A percentile compares a stretch with the other conserved stretches of the same genome.
phyloP scores from a whole-genome alignment of 2,113 vertebrate species.

The Stegastes partitus region DNA sequence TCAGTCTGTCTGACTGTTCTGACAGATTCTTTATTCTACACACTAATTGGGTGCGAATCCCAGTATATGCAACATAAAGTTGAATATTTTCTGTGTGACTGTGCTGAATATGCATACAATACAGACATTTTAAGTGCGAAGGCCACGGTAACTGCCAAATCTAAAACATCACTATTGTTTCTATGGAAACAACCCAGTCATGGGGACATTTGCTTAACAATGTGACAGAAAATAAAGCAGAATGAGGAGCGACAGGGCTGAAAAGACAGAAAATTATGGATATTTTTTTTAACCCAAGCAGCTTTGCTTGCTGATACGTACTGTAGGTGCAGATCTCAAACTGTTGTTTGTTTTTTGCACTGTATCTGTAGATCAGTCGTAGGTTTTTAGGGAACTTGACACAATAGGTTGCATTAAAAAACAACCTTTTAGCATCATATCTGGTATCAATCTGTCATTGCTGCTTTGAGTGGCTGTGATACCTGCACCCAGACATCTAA shows the following conservation, averaged over 20 bases:
- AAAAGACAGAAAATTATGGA: not conserved
- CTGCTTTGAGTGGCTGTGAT: slow-evolving; percentile 11
- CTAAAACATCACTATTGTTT: slow-evolving; percentile 27
- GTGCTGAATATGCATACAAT: not conserved
- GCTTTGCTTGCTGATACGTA: not conserved
- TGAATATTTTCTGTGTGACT: not conserved
- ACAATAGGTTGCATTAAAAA: not conserved
- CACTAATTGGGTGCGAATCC: too few species aligned
- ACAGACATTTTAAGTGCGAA: not conserved
- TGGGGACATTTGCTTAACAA: slow-evolving; percentile 11
- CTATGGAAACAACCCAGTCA: slow-evolving; percentile 35
- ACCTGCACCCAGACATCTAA: not conserved
- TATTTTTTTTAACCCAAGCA: not conserved
- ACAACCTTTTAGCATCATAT: not conserved
- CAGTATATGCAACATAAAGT: not conserved
- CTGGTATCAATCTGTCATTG: not conserved
- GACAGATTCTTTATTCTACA: too few species aligned
- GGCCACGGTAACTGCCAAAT: not conserved
- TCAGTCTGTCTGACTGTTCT: too few species aligned
- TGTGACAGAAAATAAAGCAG: slow-evolving; percentile 20
- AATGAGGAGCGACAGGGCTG: not conserved
- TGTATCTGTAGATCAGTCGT: not conserved
- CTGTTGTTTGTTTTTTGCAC: not conserved
- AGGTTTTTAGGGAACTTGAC: not conserved
- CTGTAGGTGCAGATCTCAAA: not conserved